Evolutionary conservation across 2,888 invertebrate genomes (phyloP).

Genomic region (Sycophila texana): DNA sequence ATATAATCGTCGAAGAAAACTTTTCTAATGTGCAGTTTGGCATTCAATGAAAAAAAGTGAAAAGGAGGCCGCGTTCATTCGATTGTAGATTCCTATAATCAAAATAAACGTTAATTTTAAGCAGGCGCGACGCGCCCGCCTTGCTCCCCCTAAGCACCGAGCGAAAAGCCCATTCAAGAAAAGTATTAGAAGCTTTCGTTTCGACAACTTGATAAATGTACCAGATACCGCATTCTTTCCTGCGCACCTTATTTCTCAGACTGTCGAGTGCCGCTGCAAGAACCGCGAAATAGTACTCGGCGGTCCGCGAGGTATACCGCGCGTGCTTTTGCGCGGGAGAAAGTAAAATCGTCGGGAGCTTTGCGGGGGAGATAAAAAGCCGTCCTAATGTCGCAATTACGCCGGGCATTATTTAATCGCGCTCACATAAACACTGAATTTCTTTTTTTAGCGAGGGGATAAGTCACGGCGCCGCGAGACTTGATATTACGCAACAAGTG

Average conservation of each 20-base stretch:
- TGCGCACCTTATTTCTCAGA: background rate
- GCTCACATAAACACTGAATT: constrained; percentile 14
- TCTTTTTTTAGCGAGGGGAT: constrained; percentile 15
- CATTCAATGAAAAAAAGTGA: constrained; percentile 15
- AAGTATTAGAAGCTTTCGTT: no score
- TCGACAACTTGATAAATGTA: no score
- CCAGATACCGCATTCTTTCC: background rate
- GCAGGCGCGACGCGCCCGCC: no score
- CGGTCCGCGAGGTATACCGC: background rate
- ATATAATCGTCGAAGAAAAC: no score
- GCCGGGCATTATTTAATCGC: constrained; percentile 27
- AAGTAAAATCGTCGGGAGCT: background rate
- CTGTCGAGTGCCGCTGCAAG: background rate
- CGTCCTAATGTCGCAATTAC: constrained; percentile 29
- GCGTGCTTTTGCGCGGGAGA: background rate
- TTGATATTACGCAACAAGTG: background rate
- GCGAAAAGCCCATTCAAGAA: no score
- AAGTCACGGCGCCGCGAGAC: background rate
- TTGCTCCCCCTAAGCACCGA: no score
- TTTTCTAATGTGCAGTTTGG: constrained; percentile 6
- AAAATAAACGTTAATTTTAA: no score
- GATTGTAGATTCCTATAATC: no score
- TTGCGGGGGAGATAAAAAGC: background rate
- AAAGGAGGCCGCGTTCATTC: background rate
- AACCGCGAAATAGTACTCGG: background rate